Conservation (phyloP, 2,888 invertebrate species). For the Tenodera sinensis region DNA sequence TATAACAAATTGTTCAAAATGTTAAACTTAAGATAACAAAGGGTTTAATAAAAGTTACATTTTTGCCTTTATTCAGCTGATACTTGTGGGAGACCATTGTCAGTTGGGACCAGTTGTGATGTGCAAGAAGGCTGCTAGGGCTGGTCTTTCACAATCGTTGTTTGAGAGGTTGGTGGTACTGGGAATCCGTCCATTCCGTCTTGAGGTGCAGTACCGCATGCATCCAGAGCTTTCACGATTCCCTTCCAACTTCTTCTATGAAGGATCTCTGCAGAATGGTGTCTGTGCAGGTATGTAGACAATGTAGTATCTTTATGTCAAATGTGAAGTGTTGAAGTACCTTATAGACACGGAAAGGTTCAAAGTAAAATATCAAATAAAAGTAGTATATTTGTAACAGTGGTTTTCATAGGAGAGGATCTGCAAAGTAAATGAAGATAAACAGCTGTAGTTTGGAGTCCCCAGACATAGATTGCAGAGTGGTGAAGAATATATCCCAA, state of each 20-base stretch:
- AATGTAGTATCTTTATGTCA: background rate
- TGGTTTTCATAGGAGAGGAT: too few species aligned
- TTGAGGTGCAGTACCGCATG: slow-evolving; percentile 99
- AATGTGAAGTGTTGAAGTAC: too few species aligned
- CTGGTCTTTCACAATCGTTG: slow-evolving; percentile 93
- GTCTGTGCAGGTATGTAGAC: slow-evolving; percentile 70
- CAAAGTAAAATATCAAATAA: too few species aligned
- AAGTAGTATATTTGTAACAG: too few species aligned
- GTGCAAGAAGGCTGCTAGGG: slow-evolving; percentile 97
- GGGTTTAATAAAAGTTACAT: background rate
- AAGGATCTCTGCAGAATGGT: slow-evolving; percentile 97
- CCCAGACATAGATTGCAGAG: too few species aligned
- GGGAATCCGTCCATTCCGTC: slow-evolving; percentile 92
- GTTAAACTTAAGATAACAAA: too few species aligned
- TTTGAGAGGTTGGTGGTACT: slow-evolving; percentile 96
- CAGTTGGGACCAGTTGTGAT: slow-evolving; percentile 98
- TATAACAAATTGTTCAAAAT: too few species aligned
- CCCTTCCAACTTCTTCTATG: slow-evolving; percentile 99
- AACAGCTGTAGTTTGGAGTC: too few species aligned
- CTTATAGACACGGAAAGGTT: too few species aligned
- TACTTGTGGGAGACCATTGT: slow-evolving; percentile 98
- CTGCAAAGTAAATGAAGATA: too few species aligned
- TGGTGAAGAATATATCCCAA: too few species aligned
- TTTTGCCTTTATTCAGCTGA: slow-evolving; percentile 55
- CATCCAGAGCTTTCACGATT: slow-evolving; percentile 96